These are phyloP conservation scores for Empis livida DNA, from an alignment of 2,888 invertebrate genomes.

Conservation along the genomic window DNA sequence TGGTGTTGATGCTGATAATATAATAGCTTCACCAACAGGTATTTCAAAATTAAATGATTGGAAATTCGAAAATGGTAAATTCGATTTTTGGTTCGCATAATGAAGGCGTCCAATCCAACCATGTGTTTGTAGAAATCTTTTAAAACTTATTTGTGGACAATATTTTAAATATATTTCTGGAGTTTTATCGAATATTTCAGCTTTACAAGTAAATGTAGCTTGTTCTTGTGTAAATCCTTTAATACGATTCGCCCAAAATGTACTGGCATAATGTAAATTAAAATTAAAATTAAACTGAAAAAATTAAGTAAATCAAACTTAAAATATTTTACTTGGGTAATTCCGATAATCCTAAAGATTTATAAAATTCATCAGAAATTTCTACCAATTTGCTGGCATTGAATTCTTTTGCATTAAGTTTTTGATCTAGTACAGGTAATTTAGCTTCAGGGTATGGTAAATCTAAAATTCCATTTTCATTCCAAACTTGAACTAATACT, in stretches of 20 bases:
- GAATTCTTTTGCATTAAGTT: conserved; percentile 17
- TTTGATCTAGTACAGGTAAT: conserved; percentile 26
- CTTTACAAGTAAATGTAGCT: conserved; percentile 15
- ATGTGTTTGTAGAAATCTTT: conserved; percentile 30
- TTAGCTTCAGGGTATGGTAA: conserved; percentile 22
- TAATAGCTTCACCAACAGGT: conserved; percentile 29
- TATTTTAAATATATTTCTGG: conserved; percentile 30
- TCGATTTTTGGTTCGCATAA: conserved; percentile 25
- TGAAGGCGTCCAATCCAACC: conserved; percentile 20
- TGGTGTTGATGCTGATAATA: conserved; percentile 28
- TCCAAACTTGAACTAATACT: conserved; percentile 30
- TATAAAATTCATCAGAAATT: conserved; percentile 26
- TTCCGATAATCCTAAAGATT: conserved; percentile 24
- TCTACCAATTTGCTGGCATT: conserved; percentile 23
- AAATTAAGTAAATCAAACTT: too few relatives aligned
- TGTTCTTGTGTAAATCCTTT: conserved; percentile 15
- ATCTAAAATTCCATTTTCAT: conserved; percentile 26
- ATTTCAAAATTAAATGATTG: conserved; percentile 29
- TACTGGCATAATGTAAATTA: not conserved
- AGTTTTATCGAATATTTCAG: conserved; percentile 29
- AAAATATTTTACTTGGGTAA: conserved; percentile 16
- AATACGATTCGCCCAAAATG: conserved; percentile 22
- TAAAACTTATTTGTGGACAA: conserved; percentile 28
- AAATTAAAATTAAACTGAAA: not conserved
- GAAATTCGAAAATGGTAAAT: conserved; percentile 27